Evolutionary conservation across 2,797 vertebrate species (phyloP).

Genomic region (Spea hammondii): DNA sequence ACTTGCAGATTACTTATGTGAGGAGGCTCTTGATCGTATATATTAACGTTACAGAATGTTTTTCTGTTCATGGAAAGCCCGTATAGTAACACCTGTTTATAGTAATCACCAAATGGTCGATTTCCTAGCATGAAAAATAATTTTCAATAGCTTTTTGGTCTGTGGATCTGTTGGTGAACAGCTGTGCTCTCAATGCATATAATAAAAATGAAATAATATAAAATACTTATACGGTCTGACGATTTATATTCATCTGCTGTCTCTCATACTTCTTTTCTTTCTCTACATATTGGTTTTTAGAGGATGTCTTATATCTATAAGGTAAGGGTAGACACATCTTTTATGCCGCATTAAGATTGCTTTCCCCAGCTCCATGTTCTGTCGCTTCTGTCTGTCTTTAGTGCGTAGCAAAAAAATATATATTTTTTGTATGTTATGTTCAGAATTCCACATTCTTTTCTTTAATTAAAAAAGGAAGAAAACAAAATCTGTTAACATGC

Average conservation of each 20-base stretch:
- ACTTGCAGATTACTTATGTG: no score
- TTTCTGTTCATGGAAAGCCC: no score
- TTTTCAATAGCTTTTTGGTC: no score
- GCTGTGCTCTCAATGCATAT: no score
- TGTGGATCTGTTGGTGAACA: no score
- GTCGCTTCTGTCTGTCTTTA: slow-evolving; percentile 41
- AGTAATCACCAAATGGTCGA: no score
- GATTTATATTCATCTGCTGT: slow-evolving; percentile 60
- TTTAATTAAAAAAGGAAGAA: neutral
- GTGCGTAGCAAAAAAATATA: neutral
- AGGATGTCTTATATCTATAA: slow-evolving; percentile 99
- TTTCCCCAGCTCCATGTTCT: slow-evolving; percentile 6
- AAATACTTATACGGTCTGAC: neutral
- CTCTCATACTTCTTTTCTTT: slow-evolving; percentile 77
- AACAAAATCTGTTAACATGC: neutral
- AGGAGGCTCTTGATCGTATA: no score
- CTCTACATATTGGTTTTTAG: slow-evolving; percentile 89
- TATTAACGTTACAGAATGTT: no score
- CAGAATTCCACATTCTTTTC: neutral
- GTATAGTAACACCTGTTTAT: no score
- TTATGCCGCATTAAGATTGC: slow-evolving; percentile 60
- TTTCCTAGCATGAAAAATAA: no score
- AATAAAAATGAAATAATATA: no score
- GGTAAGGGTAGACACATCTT: slow-evolving; percentile 88
- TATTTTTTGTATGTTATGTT: no score